Percentiles rank a stretch among this genome's conserved stretches.
phyloP scores from a whole-genome alignment of 2,888 invertebrate species.

The Zelleria hepariella region DNA sequence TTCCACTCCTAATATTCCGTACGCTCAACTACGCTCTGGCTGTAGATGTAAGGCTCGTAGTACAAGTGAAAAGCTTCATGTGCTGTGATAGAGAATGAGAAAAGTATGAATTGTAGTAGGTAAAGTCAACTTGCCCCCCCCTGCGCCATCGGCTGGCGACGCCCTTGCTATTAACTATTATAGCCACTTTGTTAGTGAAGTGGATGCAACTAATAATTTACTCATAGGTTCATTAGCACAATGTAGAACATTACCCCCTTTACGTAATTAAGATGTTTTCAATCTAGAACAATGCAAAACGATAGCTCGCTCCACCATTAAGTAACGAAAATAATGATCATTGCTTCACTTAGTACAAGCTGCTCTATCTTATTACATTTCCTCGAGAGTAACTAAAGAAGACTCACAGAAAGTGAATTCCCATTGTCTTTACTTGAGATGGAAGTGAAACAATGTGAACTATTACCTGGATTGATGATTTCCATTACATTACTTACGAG shows the following conservation, averaged over 20 bases:
- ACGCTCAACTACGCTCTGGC: no score
- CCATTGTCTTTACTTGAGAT: slow-evolving; percentile 34
- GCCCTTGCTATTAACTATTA: no score
- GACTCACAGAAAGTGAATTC: slow-evolving; percentile 35
- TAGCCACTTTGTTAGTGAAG: no score
- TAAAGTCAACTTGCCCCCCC: no score
- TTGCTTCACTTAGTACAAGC: slow-evolving; percentile 52
- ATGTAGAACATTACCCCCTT: slow-evolving; percentile 59
- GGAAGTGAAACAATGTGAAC: slow-evolving; percentile 19
- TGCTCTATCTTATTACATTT: slow-evolving; percentile 39
- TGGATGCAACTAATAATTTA: no score
- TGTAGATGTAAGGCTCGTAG: no score
- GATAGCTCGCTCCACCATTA: slow-evolving; percentile 52
- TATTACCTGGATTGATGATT: background rate
- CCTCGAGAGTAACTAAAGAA: slow-evolving; percentile 50
- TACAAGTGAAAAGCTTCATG: no score
- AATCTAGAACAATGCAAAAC: slow-evolving; percentile 49
- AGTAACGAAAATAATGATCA: slow-evolving; percentile 55
- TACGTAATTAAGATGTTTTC: slow-evolving; percentile 45
- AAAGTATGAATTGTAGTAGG: no score
- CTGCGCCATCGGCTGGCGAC: no score
- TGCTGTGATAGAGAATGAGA: no score
- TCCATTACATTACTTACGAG: background rate
- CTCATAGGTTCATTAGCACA: slow-evolving; percentile 18
- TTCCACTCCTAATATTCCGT: no score